Evolutionary conservation across 2,797 vertebrate species (phyloP).

Genomic region (Heterohyrax brucei): DNA sequence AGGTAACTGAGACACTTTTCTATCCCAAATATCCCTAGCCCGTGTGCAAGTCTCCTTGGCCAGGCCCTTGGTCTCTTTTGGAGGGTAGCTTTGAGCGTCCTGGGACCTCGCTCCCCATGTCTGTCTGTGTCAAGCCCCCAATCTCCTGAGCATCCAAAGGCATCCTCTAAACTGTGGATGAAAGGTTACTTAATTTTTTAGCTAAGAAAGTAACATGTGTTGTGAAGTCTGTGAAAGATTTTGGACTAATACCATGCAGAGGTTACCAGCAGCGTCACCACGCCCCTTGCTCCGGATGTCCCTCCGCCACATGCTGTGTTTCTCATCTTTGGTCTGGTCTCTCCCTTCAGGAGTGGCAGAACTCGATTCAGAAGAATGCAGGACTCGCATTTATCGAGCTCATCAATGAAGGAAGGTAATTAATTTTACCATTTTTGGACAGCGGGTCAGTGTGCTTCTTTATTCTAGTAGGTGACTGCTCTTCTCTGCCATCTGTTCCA

Average conservation of each 20-base stretch:
- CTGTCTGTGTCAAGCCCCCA: neutral
- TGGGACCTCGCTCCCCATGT: neutral
- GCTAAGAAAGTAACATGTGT: conserved; percentile 34
- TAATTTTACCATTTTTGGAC: conserved; percentile 88
- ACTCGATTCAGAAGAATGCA: conserved; percentile 99
- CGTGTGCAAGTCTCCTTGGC: neutral
- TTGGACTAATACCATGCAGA: neutral
- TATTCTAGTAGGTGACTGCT: conserved; percentile 84
- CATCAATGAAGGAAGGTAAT: conserved; percentile 99
- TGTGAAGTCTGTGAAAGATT: neutral
- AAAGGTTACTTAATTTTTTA: neutral
- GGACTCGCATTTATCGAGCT: conserved; percentile 99
- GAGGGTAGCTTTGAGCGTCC: neutral
- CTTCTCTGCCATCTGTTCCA: conserved; percentile 88
- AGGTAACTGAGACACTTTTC: neutral
- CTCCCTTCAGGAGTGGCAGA: conserved; percentile 97
- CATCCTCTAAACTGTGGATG: neutral
- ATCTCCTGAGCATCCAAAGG: neutral
- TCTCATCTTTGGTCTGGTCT: conserved; percentile 84
- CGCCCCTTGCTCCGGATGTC: neutral
- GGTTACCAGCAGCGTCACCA: neutral
- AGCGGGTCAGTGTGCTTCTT: conserved; percentile 84
- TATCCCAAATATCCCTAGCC: neutral
- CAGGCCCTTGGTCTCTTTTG: neutral
- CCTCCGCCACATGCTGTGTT: conserved; percentile 68